phyloP scores from a whole-genome alignment of 1,140 invertebrate genomes.

The Camponotus floridanus region DNA sequence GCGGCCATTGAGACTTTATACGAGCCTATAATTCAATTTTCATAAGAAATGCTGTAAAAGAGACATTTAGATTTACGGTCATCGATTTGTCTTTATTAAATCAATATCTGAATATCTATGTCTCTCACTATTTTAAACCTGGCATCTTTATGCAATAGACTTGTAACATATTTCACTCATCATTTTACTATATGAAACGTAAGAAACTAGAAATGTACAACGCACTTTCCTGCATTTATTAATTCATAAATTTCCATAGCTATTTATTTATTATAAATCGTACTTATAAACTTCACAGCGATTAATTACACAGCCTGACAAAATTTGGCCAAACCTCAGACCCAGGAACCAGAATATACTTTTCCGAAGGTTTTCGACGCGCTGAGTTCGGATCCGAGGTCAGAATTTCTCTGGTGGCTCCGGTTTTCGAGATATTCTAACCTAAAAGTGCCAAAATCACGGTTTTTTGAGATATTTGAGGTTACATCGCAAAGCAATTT shows the following conservation, averaged over 20 bases:
- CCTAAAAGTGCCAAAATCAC: too few relatives aligned
- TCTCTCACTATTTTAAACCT: background rate
- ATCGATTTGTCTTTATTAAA: slow-evolving; percentile 40
- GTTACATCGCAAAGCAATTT: too few relatives aligned
- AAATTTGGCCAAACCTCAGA: too few relatives aligned
- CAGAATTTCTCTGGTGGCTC: too few relatives aligned
- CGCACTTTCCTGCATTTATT: background rate
- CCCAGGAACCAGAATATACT: too few relatives aligned
- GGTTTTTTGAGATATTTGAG: too few relatives aligned
- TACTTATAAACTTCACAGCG: background rate
- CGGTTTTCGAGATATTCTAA: too few relatives aligned
- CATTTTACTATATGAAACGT: background rate
- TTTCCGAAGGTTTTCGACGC: too few relatives aligned
- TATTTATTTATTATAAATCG: background rate
- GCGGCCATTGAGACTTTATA: slow-evolving; percentile 22
- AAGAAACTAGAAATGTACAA: background rate
- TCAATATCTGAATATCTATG: background rate
- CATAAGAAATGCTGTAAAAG: slow-evolving; percentile 32
- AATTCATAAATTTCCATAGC: slow-evolving; percentile 22
- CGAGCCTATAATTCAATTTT: slow-evolving; percentile 44
- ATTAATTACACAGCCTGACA: too few relatives aligned
- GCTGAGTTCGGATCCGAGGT: too few relatives aligned
- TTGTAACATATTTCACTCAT: background rate
- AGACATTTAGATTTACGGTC: slow-evolving; percentile 32
- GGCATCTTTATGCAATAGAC: background rate